Base-by-base conservation (phyloP, 2,888 invertebrate species). In the Amiota communis region DNA sequence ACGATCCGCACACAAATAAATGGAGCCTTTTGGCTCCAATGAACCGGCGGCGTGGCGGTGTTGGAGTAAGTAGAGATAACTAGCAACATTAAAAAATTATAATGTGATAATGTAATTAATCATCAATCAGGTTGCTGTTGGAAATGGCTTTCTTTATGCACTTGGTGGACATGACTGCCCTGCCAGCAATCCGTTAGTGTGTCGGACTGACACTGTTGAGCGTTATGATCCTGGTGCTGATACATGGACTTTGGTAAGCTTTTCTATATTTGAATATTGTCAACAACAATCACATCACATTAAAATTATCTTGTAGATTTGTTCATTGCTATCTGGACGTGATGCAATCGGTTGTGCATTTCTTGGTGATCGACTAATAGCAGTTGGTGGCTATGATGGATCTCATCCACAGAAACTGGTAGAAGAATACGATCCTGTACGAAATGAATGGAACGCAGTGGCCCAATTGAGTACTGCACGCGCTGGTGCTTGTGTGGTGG, bases 161-260 rank as follows among this genome's bases (percentile, higher is more conserved):
- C 91, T 98, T 77, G 98, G 98, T 47, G 98, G 98, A 0, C 97
- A 98, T 90, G 98, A 98, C 89, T 96, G 97, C 11, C 97, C 98
- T 0, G 95, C 96, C 36, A 95, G 95, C 84, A 95, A 95, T 90
- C 95, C 95, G 0, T 93, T 93, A 73, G 95, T 96, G 4, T 93
- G 93, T 72, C 92, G 97, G 83, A 95, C 97, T 79, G 95, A 96
- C 81, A 97, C 97, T 86, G 96, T 97, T 13, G 97, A 98, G 91
- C 93, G 97, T 89, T 97, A 93, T 87, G 92, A 93, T 89, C 93
- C 93, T 23, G 90, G 92, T 78, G 94, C 95, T 36, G 97, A 98
- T 91, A 92, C 94, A 8, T 98, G 98, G 98, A 93, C 95, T 56
- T 92, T 94, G 86, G 94, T 90, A 75, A 79, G 76, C 56, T 12